Percentiles rank a stretch among this genome's conserved stretches.
These are phyloP conservation scores for Phalloptychus januarius DNA, from an alignment of 2,797 vertebrate species.

Conservation along the genomic window DNA sequence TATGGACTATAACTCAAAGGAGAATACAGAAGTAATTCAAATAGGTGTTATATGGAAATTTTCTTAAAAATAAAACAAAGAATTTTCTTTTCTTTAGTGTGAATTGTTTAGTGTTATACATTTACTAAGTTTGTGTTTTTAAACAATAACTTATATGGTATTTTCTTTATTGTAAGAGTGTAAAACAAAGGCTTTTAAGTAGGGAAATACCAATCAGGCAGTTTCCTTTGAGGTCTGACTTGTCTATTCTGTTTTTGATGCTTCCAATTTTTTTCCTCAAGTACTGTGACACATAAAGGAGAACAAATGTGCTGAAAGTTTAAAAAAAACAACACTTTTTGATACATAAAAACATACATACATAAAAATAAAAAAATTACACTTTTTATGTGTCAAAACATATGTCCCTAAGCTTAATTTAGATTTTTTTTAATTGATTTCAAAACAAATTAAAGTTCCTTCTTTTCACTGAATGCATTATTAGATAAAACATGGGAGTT, in stretches of 20 bases:
- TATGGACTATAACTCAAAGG: constrained; percentile 55
- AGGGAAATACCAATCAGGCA: not conserved
- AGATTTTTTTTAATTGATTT: not conserved
- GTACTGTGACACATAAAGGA: not conserved
- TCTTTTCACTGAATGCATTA: not conserved
- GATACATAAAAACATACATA: not conserved
- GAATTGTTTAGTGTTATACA: not conserved
- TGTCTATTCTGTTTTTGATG: not conserved
- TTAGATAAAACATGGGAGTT: not conserved
- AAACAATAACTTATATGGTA: not conserved
- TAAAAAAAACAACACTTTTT: not conserved
- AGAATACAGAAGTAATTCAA: constrained; percentile 56
- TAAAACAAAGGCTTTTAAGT: not conserved
- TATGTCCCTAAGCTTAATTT: not conserved
- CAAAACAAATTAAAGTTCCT: not conserved
- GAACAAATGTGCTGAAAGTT: not conserved
- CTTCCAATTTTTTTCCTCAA: not conserved
- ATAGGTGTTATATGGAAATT: constrained; percentile 29
- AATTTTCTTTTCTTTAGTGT: constrained; percentile 24
- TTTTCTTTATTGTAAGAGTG: not conserved
- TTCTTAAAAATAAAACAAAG: constrained; percentile 34
- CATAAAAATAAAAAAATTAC: too few relatives aligned
- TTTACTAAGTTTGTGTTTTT: not conserved
- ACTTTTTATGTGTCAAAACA: too few relatives aligned
- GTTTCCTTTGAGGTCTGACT: not conserved